Evolutionary conservation across 2,113 vertebrate species (phyloP).

Genomic region (Rhinoderma darwinii): DNA sequence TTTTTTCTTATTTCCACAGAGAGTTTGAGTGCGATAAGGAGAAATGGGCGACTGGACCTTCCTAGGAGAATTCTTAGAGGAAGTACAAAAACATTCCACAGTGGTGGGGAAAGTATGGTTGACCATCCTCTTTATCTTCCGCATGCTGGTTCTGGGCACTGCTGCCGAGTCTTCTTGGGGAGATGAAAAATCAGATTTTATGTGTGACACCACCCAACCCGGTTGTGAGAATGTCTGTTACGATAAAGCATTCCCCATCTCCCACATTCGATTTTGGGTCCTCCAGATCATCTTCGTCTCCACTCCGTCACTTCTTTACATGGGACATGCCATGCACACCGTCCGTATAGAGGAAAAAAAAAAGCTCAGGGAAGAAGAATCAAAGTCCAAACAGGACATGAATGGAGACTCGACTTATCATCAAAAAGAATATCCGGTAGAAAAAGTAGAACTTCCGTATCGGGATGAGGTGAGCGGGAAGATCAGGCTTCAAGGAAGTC

Average conservation of each 20-base stretch:
- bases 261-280: constrained; percentile 96
- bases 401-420: constrained; percentile 62
- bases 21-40: constrained; percentile 62
- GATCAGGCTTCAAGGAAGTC: constrained; percentile 81
- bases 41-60: constrained; percentile 97
- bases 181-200: constrained; percentile 93
- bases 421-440: constrained; percentile 71
- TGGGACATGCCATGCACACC: constrained; percentile 91
- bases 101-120: constrained; percentile 96
- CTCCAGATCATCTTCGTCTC: constrained; percentile 97
- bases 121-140: constrained; percentile 95
- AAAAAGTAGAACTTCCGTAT: constrained; percentile 69
- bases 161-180: constrained; percentile 97
- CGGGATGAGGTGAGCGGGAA: constrained; percentile 73
- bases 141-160: constrained; percentile 95
- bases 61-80: constrained; percentile 93
- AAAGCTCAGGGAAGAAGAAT: constrained; percentile 71
- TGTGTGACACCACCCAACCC: constrained; percentile 89
- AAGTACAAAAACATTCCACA: constrained; percentile 96
- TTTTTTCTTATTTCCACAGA: constrained; percentile 59
- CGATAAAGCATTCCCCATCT: constrained; percentile 94
- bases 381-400: constrained; percentile 45
- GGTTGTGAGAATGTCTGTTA: constrained; percentile 97
- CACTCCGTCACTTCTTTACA: constrained; percentile 93
- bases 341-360: constrained; percentile 90